phyloP scores from a whole-genome alignment of 2,113 vertebrate species.

The Dissostichus mawsoni region DNA sequence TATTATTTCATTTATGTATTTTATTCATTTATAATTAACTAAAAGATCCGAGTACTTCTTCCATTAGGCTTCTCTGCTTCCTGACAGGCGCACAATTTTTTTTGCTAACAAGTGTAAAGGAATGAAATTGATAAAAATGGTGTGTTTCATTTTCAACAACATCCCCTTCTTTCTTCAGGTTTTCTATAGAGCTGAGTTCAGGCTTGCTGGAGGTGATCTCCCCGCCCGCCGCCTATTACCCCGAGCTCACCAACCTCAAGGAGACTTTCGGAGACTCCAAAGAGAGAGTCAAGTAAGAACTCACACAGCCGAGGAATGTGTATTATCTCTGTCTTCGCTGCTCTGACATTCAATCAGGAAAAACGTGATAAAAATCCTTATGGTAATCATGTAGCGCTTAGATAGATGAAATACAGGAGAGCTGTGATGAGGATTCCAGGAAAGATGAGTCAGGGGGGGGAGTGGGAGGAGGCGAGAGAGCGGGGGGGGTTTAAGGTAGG shows the following conservation, averaged over 20 bases:
- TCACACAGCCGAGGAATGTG: not conserved
- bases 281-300: slow-evolving; percentile 92
- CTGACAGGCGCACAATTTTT: not conserved
- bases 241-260: slow-evolving; percentile 93
- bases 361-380: slow-evolving; percentile 15
- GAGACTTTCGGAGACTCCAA: slow-evolving; percentile 98
- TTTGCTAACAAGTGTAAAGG: too few species aligned
- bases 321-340: not conserved
- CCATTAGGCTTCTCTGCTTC: not conserved
- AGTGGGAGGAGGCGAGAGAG: slow-evolving; percentile 47
- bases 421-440: slow-evolving; percentile 52
- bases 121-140: too few species aligned
- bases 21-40: too few species aligned
- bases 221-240: slow-evolving; percentile 93
- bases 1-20: too few species aligned
- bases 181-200: slow-evolving; percentile 93
- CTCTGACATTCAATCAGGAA: slow-evolving; percentile 7
- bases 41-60: too few species aligned
- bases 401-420: slow-evolving; percentile 28
- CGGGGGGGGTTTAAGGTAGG: slow-evolving; percentile 66
- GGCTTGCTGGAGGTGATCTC: slow-evolving; percentile 97
- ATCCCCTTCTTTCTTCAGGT: slow-evolving; percentile 81
- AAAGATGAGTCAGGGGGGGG: slow-evolving; percentile 64
- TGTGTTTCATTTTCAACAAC: not conserved
- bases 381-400: slow-evolving; percentile 16